These are phyloP conservation scores for Phocoena sinus DNA, from an alignment of 2,113 vertebrate species.

Conservation along the genomic window DNA sequence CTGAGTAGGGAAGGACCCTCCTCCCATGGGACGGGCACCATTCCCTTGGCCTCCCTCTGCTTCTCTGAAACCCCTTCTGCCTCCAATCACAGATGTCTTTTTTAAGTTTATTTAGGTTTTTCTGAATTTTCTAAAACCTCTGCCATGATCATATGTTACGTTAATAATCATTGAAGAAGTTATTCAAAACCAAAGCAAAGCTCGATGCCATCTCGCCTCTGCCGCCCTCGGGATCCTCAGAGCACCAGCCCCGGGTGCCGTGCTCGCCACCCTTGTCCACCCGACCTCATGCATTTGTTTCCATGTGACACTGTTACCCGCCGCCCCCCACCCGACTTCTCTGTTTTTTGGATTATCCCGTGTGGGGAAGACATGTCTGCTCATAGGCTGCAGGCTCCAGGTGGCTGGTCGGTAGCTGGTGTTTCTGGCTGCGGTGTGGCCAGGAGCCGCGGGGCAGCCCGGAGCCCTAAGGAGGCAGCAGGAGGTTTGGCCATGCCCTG, in stretches of 20 bases:
- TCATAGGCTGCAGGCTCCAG: not conserved
- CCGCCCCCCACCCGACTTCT: too few species aligned
- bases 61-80: not conserved
- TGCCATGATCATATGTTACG: not conserved
- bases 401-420: not conserved
- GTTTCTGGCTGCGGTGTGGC: not conserved
- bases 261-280: not conserved
- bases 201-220: fast-evolving
- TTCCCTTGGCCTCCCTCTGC: not conserved
- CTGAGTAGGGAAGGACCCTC: not conserved
- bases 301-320: not conserved
- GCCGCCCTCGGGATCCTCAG: not conserved
- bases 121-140: not conserved
- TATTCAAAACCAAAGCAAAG: not conserved
- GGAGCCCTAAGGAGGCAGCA: not conserved
- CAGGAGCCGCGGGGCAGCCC: not conserved
- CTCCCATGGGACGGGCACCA: not conserved
- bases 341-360: not conserved
- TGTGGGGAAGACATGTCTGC: not conserved
- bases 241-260: not conserved
- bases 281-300: not conserved
- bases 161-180: not conserved
- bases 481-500: not conserved
- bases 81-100: not conserved
- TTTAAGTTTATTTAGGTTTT: not conserved